Conservation (phyloP, 1,140 invertebrate species). For the Bombus superbus region DNA sequence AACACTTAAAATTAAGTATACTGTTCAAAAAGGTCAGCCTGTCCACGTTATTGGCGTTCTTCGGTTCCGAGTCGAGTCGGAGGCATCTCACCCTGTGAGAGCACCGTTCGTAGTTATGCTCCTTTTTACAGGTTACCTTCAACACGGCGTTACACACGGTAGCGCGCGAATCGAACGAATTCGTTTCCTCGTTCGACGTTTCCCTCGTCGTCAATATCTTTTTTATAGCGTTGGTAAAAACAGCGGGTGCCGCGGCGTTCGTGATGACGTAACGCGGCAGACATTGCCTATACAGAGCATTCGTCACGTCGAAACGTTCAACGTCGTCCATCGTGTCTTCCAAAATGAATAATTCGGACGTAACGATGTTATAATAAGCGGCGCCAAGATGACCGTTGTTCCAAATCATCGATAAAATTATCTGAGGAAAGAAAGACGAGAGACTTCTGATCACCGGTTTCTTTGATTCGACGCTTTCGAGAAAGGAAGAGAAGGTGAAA, state of each 20-base stretch:
- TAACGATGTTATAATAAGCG: slow-evolving; percentile 87
- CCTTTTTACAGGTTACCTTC: slow-evolving; percentile 83
- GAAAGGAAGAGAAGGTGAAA: not conserved
- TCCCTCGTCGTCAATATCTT: slow-evolving; percentile 60
- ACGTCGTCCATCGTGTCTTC: slow-evolving; percentile 76
- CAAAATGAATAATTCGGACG: slow-evolving; percentile 83
- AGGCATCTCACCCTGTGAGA: slow-evolving; percentile 83
- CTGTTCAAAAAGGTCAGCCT: slow-evolving; percentile 86
- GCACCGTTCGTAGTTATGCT: slow-evolving; percentile 82
- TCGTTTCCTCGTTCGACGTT: slow-evolving; percentile 63
- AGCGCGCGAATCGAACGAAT: slow-evolving; percentile 34
- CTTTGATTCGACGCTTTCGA: not conserved
- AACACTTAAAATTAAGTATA: slow-evolving; percentile 87
- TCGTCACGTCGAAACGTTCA: slow-evolving; percentile 79
- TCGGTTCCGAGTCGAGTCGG: slow-evolving; percentile 85
- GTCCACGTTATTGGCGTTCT: slow-evolving; percentile 84
- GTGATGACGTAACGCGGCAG: slow-evolving; percentile 85
- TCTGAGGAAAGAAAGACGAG: slow-evolving; percentile 14
- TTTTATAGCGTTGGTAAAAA: slow-evolving; percentile 82
- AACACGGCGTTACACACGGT: slow-evolving; percentile 76
- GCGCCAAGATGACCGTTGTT: slow-evolving; percentile 68
- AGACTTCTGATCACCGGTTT: not conserved
- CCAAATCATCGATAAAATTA: slow-evolving; percentile 59
- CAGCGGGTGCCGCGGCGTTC: slow-evolving; percentile 81
- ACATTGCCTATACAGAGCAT: slow-evolving; percentile 85